Evolutionary conservation across 1,140 invertebrate genomes (phyloP).

Genomic region (Aradophagus sp.): DNA sequence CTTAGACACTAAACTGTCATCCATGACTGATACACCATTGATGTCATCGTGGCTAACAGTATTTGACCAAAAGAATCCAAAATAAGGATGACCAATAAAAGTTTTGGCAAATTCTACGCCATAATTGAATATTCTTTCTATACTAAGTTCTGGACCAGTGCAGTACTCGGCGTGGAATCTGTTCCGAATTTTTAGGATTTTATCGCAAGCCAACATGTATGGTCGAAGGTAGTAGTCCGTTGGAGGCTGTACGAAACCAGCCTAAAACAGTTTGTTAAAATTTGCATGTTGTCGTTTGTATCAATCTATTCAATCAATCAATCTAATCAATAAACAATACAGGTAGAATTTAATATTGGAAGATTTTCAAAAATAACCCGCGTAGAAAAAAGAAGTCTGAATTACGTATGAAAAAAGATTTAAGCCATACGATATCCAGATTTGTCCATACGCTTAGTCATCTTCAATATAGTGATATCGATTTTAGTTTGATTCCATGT

Average conservation of each 20-base stretch:
- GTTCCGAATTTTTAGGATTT: slow-evolving; percentile 76
- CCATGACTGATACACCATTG: slow-evolving; percentile 82
- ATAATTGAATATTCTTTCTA: slow-evolving; percentile 78
- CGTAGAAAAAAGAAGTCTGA: too few relatives aligned
- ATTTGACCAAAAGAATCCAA: slow-evolving; percentile 87
- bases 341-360: too few relatives aligned
- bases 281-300: neutral
- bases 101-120: slow-evolving; percentile 77
- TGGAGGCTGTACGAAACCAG: slow-evolving; percentile 85
- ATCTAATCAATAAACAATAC: too few relatives aligned
- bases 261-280: too few relatives aligned
- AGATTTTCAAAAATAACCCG: too few relatives aligned
- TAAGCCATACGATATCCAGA: too few relatives aligned
- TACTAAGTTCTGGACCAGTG: slow-evolving; percentile 77
- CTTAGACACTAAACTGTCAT: slow-evolving; percentile 77
- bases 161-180: slow-evolving; percentile 79
- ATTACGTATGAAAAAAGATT: too few relatives aligned
- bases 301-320: too few relatives aligned
- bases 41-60: slow-evolving; percentile 86
- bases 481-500: too few relatives aligned
- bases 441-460: too few relatives aligned
- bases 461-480: too few relatives aligned
- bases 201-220: slow-evolving; percentile 81
- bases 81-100: slow-evolving; percentile 77
- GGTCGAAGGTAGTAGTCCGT: slow-evolving; percentile 89